A percentile compares a stretch with the other conserved stretches of the same genome.
Evolutionary conservation across 2,113 vertebrate species (phyloP).

Genomic region (Pseudonaja textilis): DNA sequence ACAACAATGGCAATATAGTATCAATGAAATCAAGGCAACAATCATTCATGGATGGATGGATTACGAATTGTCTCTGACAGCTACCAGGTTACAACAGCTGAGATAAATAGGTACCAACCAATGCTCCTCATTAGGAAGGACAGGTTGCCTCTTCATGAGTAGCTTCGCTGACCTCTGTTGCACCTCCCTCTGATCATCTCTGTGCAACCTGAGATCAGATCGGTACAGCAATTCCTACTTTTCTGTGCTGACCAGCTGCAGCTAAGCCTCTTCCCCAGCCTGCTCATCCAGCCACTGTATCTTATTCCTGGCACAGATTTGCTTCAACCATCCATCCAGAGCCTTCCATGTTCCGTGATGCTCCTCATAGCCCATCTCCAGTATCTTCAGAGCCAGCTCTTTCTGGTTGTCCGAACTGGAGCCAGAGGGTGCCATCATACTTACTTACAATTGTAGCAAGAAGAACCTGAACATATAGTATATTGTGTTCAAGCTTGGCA

Average conservation of each 20-base stretch:
- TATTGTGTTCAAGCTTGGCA: background rate
- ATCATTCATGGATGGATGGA: background rate
- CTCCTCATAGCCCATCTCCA: background rate
- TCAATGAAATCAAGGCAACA: background rate
- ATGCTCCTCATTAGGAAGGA: background rate
- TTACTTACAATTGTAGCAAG: background rate
- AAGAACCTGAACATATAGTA: background rate
- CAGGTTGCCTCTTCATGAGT: background rate
- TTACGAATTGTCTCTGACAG: background rate
- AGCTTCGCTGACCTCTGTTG: background rate
- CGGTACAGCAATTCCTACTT: background rate
- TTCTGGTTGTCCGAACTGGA: background rate
- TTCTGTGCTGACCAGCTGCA: background rate
- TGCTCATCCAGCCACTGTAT: background rate
- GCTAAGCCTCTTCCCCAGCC: background rate
- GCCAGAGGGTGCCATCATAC: background rate
- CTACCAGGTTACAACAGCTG: background rate
- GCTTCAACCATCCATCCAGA: background rate
- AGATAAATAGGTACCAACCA: background rate
- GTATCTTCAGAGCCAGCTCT: background rate
- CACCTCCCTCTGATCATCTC: background rate
- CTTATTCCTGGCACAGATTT: background rate
- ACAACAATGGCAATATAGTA: background rate
- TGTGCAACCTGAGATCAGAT: background rate
- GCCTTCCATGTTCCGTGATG: background rate